Evolutionary conservation across 2,797 vertebrate genomes (phyloP).

Genomic region (Channallabes apus): DNA sequence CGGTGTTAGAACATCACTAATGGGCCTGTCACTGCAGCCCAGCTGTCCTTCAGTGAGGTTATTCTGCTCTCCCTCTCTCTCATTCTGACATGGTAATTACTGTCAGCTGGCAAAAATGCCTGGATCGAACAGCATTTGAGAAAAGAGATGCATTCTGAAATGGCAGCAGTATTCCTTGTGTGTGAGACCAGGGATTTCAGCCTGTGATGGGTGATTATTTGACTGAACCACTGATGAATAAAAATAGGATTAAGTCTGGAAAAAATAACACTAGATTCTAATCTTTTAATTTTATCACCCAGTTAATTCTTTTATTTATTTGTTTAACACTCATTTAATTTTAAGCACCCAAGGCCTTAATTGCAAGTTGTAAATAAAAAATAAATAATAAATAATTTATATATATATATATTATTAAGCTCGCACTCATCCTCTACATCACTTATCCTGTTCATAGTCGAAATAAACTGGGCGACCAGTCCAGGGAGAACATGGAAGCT

Average conservation of each 20-base stretch:
- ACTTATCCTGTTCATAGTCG: no score
- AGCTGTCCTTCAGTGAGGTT: constrained; percentile 36
- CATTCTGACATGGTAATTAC: constrained; percentile 53
- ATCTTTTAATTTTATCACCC: background rate
- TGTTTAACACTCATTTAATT: background rate
- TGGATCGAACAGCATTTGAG: constrained; percentile 49
- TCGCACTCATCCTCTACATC: no score
- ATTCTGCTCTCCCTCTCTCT: background rate
- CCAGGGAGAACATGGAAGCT: no score
- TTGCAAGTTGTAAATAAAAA: background rate
- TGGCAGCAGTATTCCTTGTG: constrained; percentile 26
- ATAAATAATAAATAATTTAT: no score
- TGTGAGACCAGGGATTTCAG: constrained; percentile 22
- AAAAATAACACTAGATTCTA: background rate
- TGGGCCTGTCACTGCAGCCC: constrained; percentile 35
- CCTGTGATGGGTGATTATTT: constrained; percentile 38
- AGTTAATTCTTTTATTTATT: no score
- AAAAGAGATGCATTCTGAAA: constrained; percentile 36
- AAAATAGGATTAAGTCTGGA: constrained; percentile 24
- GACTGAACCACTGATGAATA: constrained; percentile 30
- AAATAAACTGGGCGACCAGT: no score
- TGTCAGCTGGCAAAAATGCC: constrained; percentile 40
- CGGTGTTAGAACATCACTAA: constrained; percentile 37
- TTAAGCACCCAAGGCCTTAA: background rate
- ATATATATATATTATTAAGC: no score